phyloP scores from a whole-genome alignment of 1,140 invertebrate genomes.

The Bombus sibiricus region DNA sequence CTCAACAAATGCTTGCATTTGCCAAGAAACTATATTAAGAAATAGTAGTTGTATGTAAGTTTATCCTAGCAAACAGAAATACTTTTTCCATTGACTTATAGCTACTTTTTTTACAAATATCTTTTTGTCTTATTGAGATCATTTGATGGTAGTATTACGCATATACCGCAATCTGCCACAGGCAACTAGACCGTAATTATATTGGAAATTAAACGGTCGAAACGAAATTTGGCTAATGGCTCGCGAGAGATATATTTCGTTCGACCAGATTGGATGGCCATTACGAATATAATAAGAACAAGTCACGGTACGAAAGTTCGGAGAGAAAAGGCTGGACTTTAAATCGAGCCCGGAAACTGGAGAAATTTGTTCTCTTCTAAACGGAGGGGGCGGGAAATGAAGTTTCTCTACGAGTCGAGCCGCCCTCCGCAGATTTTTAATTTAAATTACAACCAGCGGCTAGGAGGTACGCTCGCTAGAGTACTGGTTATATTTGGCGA shows the following conservation, averaged over 20 bases:
- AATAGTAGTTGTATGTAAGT: too few species aligned
- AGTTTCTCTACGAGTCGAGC: constrained; percentile 5
- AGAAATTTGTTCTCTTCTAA: neutral
- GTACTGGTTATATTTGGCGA: constrained; percentile 49
- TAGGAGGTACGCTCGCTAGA: neutral
- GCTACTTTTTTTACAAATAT: neutral
- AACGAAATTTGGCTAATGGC: constrained; percentile 21
- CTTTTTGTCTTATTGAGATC: neutral
- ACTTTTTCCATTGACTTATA: too few species aligned
- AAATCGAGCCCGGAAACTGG: neutral
- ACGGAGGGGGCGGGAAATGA: neutral
- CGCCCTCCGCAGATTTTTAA: constrained; percentile 29
- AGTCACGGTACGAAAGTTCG: neutral
- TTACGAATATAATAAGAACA: neutral
- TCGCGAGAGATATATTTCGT: neutral
- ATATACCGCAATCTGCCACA: neutral
- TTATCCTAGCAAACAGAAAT: too few species aligned
- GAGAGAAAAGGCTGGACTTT: neutral
- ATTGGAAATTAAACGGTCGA: constrained; percentile 11
- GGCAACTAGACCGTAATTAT: neutral
- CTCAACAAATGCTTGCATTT: too few species aligned
- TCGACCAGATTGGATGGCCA: neutral
- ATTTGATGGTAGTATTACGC: neutral
- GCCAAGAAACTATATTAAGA: too few species aligned
- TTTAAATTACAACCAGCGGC: constrained; percentile 35